Percentiles rank a stretch among this genome's conserved stretches.
These are phyloP conservation scores for Petrocephalus microphthalmus DNA, from an alignment of 2,113 vertebrate species.

Conservation along the genomic window DNA sequence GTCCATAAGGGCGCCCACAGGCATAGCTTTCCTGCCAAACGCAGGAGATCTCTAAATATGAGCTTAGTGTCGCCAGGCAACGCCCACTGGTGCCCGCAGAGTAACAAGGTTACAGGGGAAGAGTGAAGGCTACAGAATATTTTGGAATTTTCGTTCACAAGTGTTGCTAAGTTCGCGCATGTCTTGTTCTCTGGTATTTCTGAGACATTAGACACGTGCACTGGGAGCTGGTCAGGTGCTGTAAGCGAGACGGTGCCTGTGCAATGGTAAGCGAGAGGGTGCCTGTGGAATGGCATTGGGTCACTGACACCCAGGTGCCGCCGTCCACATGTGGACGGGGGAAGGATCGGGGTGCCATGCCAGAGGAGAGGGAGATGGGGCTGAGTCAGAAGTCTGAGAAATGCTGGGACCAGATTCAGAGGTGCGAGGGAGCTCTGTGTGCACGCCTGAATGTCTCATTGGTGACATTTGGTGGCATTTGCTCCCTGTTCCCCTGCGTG, in stretches of 20 bases:
- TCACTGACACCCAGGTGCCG: slow-evolving; percentile 19
- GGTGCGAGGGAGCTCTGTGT: not conserved
- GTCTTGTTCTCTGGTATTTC: not conserved
- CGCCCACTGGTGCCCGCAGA: slow-evolving; percentile 11
- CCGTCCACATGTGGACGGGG: slow-evolving; percentile 30
- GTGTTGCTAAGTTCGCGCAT: not conserved
- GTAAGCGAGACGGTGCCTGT: too few species aligned
- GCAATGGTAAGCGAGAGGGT: not conserved
- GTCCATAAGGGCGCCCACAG: slow-evolving; percentile 18
- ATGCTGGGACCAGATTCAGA: slow-evolving; percentile 8
- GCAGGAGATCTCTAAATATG: slow-evolving; percentile 28
- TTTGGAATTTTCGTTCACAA: not conserved
- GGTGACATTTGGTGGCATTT: slow-evolving; percentile 17
- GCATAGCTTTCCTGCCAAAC: slow-evolving; percentile 23
- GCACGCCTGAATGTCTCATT: not conserved
- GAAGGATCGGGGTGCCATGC: slow-evolving; percentile 22
- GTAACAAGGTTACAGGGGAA: not conserved
- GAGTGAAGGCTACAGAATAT: not conserved
- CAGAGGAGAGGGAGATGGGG: slow-evolving; percentile 22
- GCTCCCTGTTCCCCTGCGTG: not conserved
- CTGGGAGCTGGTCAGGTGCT: not conserved
- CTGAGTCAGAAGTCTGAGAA: slow-evolving; percentile 33
- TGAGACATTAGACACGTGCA: not conserved
- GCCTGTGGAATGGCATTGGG: not conserved
- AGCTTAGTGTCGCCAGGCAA: slow-evolving; percentile 30